These are phyloP conservation scores for Galaxea fascicularis DNA, from an alignment of 92 coral and sea anemone genomes.

Conservation along the genomic window DNA sequence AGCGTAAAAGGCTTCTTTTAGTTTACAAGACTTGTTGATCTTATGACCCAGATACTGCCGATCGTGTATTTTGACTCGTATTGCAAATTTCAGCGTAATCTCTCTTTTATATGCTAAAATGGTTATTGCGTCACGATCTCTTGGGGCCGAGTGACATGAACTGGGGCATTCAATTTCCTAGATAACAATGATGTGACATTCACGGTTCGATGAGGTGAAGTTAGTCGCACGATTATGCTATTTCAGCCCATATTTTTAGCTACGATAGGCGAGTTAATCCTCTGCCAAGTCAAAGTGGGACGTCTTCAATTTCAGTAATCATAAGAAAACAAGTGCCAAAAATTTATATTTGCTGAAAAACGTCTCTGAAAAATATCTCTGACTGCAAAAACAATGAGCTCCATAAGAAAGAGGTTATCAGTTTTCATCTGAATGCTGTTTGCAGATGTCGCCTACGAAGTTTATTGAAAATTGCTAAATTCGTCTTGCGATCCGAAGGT, in stretches of 20 bases:
- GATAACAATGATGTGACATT: slow-evolving; percentile 36
- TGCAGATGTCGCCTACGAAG: not conserved
- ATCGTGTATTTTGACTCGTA: not conserved
- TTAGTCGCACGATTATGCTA: not conserved
- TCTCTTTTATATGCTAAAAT: not conserved
- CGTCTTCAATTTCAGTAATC: too few species aligned
- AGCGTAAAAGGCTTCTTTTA: not conserved
- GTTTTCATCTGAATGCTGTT: not conserved
- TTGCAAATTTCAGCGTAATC: not conserved
- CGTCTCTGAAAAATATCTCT: too few species aligned
- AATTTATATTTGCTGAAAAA: too few species aligned
- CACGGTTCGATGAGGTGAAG: not conserved
- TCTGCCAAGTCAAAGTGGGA: too few species aligned
- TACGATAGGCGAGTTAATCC: not conserved
- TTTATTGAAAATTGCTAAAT: not conserved
- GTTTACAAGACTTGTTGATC: not conserved
- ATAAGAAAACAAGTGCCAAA: not conserved
- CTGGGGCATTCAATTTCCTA: slow-evolving; percentile 16
- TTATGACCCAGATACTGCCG: not conserved
- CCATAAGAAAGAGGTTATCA: not conserved
- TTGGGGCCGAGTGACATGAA: not conserved
- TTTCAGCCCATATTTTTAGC: not conserved
- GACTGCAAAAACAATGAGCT: not conserved
- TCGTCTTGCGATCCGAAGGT: slow-evolving; percentile 2
- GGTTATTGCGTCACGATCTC: slow-evolving; percentile 11